phyloP scores from a whole-genome alignment of 2,888 invertebrate species.

The Hydrotaea cyrtoneurina region DNA sequence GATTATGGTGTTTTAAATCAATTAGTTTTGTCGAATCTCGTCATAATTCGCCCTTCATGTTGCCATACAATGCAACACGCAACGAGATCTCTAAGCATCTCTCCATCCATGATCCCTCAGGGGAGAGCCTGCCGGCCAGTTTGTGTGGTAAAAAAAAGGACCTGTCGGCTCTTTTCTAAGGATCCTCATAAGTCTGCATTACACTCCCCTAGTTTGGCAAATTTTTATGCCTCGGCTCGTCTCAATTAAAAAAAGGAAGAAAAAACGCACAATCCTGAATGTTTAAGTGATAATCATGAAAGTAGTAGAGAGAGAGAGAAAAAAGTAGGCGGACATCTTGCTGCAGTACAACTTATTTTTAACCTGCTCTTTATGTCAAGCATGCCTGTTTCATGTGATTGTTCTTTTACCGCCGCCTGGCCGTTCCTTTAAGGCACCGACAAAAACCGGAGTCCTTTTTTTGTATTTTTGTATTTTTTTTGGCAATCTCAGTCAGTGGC shows the following conservation, averaged over 20 bases:
- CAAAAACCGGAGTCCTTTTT: constrained; percentile 50
- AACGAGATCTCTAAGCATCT: neutral
- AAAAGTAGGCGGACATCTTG: constrained; percentile 60
- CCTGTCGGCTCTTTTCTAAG: constrained; percentile 48
- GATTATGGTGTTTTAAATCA: constrained; percentile 80
- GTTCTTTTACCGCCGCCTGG: constrained; percentile 60
- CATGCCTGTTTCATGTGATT: constrained; percentile 55
- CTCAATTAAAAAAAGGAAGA: constrained; percentile 56
- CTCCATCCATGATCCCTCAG: constrained; percentile 16
- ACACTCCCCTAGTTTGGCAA: constrained; percentile 59
- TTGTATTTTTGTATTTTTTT: constrained; percentile 33
- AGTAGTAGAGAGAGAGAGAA: constrained; percentile 15
- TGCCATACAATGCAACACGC: constrained; percentile 63
- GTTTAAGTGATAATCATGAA: constrained; percentile 7
- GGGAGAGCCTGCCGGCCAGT: neutral
- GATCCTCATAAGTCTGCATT: constrained; percentile 64
- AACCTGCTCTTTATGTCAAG: constrained; percentile 63
- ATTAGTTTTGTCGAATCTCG: constrained; percentile 81
- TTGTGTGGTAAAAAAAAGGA: constrained; percentile 14
- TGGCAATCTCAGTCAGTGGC: constrained; percentile 51
- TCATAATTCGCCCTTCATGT: constrained; percentile 76
- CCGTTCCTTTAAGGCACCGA: constrained; percentile 51
- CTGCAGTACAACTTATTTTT: constrained; percentile 57
- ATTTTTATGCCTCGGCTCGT: constrained; percentile 59
- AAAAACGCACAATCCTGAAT: constrained; percentile 26